Evolutionary conservation across 2,797 vertebrate species (phyloP).

Genomic region (Picus viridis): DNA sequence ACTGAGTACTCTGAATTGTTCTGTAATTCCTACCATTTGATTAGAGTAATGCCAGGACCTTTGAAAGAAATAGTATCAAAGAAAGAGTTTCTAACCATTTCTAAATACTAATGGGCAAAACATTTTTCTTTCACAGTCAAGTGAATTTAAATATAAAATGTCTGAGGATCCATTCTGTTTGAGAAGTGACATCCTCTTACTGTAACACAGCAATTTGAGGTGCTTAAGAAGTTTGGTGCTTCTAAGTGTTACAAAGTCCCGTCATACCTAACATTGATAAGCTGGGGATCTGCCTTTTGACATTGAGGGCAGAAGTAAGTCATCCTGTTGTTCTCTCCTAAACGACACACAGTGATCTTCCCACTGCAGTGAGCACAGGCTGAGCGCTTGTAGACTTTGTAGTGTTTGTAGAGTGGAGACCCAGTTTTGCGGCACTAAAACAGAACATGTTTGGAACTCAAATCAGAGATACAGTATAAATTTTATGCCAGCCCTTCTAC

Average conservation of each 20-base stretch:
- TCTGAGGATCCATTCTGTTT: background rate
- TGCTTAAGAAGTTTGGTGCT: background rate
- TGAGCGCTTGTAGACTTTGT: constrained; percentile 88
- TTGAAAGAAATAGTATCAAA: background rate
- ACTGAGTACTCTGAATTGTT: background rate
- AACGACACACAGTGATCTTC: constrained; percentile 86
- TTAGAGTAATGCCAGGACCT: background rate
- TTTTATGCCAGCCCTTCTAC: background rate
- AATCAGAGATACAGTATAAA: background rate
- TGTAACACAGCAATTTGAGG: background rate
- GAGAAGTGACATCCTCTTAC: background rate
- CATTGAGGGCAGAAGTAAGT: constrained; percentile 92
- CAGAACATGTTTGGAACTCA: background rate
- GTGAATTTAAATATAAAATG: background rate
- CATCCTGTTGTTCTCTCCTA: constrained; percentile 91
- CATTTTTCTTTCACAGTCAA: background rate
- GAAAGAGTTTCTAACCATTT: background rate
- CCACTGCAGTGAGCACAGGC: constrained; percentile 83
- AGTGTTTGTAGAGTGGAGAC: constrained; percentile 86
- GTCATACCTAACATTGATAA: constrained; percentile 82
- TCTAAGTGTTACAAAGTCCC: background rate
- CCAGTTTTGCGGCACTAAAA: constrained; percentile 87
- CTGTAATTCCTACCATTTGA: background rate
- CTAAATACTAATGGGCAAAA: background rate
- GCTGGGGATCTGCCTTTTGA: constrained; percentile 84